Percentiles rank a stretch among this genome's conserved stretches.
These are phyloP conservation scores for Artemia franciscana DNA, from an alignment of 1,140 invertebrate genomes.

Conservation along the genomic window DNA sequence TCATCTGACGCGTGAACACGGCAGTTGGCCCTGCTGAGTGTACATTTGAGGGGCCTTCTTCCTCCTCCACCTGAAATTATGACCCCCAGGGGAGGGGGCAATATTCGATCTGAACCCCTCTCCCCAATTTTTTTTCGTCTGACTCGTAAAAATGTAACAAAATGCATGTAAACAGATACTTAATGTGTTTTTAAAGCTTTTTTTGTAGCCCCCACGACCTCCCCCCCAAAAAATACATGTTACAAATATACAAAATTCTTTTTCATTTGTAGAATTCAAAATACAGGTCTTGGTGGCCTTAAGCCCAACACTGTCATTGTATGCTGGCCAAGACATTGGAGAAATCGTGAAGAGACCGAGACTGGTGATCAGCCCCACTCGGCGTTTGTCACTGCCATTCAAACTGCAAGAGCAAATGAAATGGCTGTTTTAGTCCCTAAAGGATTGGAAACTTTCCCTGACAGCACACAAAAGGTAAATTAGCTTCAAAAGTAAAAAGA, in stretches of 20 bases:
- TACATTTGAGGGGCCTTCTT: too few species aligned
- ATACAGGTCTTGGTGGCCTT: conserved; percentile 82
- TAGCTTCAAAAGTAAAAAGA: too few species aligned
- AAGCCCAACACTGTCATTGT: conserved; percentile 96
- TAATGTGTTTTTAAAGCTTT: too few species aligned
- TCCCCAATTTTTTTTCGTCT: too few species aligned
- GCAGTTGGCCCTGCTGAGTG: too few species aligned
- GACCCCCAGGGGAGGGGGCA: too few species aligned
- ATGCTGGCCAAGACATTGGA: conserved; percentile 92
- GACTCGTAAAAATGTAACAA: too few species aligned
- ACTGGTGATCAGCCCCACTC: conserved; percentile 42
- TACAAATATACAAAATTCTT: background rate
- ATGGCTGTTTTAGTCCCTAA: conserved; percentile 86
- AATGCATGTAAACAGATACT: too few species aligned
- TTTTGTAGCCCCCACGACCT: too few species aligned
- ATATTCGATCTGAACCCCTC: too few species aligned
- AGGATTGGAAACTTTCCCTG: conserved; percentile 88
- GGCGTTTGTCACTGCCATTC: conserved; percentile 19
- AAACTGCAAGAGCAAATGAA: conserved; percentile 39
- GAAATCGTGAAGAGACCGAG: conserved; percentile 27
- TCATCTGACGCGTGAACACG: too few species aligned
- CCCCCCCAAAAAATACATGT: background rate
- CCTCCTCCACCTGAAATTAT: too few species aligned
- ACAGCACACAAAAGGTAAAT: conserved; percentile 63
- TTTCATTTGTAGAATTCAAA: conserved; percentile 70